These are phyloP conservation scores for Botrylloides violaceus DNA, from an alignment of 23 tunicate genomes.

Conservation along the genomic window DNA sequence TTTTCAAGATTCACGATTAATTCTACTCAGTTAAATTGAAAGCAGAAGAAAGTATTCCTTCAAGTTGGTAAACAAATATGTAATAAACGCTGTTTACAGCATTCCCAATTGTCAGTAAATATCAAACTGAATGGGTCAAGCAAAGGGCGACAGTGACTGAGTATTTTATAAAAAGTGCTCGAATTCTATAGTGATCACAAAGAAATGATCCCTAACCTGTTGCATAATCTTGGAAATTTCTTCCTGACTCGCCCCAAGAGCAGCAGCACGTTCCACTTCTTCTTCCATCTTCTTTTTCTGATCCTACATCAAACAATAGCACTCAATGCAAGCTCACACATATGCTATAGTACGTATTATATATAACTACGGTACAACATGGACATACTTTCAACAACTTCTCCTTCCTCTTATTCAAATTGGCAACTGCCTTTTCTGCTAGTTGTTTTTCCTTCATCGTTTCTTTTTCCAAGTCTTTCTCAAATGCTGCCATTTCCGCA, in stretches of 20 bases:
- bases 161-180: too few relatives aligned
- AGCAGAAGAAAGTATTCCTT: too few relatives aligned
- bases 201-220: conserved; percentile 48
- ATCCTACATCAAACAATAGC: conserved; percentile 38
- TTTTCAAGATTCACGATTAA: too few relatives aligned
- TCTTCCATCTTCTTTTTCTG: conserved; percentile 60
- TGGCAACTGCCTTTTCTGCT: conserved; percentile 57
- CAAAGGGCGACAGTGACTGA: too few relatives aligned
- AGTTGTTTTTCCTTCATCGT: conserved; percentile 66
- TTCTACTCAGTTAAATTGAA: too few relatives aligned
- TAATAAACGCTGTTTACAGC: too few relatives aligned
- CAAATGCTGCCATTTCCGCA: conserved; percentile 66
- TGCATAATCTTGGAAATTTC: conserved; percentile 70
- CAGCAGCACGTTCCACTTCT: conserved; percentile 75
- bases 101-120: too few relatives aligned
- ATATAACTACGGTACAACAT: too few relatives aligned
- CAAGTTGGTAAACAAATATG: too few relatives aligned
- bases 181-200: too few relatives aligned
- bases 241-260: conserved; percentile 94
- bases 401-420: conserved; percentile 56
- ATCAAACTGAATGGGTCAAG: too few relatives aligned
- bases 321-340: background rate
- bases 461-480: conserved; percentile 56
- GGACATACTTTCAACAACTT: conserved; percentile 52
- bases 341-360: too few relatives aligned